Evolutionary conservation across 2,113 vertebrate species (phyloP).

Genomic region (Phoxinus phoxinus): DNA sequence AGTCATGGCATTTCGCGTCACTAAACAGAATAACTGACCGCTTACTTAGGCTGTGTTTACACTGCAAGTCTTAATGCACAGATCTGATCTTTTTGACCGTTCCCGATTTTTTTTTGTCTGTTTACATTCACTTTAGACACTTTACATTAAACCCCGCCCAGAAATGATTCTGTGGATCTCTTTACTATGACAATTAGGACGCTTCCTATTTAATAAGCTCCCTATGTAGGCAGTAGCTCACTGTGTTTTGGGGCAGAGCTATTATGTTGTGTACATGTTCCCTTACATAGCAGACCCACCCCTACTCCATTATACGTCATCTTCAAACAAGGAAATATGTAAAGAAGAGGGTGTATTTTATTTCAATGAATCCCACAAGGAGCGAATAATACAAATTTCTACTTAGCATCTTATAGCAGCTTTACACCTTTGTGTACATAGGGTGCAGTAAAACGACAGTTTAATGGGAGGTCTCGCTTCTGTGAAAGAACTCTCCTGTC

Average conservation of each 20-base stretch:
- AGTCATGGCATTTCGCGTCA: too few relatives aligned
- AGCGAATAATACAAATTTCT: background rate
- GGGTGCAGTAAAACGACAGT: slow-evolving; percentile 10
- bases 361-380: background rate
- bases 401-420: background rate
- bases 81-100: too few relatives aligned
- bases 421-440: slow-evolving; percentile 28
- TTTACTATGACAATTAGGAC: background rate
- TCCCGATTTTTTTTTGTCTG: too few relatives aligned
- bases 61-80: too few relatives aligned
- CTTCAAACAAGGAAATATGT: background rate
- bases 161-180: too few relatives aligned
- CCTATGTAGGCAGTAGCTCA: background rate
- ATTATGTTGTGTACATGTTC: background rate
- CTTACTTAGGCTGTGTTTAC: background rate
- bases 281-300: background rate
- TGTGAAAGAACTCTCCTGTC: background rate
- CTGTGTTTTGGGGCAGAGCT: background rate
- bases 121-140: too few relatives aligned
- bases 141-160: too few relatives aligned
- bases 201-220: background rate
- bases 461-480: background rate
- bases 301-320: background rate
- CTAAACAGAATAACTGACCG: background rate
- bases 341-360: slow-evolving; percentile 14